Base-by-base conservation (phyloP, 1,140 invertebrate species). In the Apis mellifera region DNA sequence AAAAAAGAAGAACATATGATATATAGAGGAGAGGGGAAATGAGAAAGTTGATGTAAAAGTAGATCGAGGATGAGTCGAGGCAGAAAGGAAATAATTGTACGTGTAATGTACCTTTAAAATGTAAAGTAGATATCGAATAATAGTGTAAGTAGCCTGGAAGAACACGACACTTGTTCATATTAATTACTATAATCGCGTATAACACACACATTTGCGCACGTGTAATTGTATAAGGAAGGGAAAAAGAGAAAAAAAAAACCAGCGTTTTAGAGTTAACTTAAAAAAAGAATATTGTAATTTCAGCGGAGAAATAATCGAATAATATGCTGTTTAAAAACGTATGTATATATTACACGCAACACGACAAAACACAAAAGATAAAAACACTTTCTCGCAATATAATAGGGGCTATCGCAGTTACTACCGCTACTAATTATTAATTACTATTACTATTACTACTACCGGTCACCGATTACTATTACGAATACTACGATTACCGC, bases 51-150 rank as follows among this genome's bases (percentile, higher is more conserved):
- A 70, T n/a, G 12, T 11, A n/a, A 15, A n/a, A 21, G 32, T 42
- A 12, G 23, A 50, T 4, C 2, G 2, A 65, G 17, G 26, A 8
- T 1, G 55, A 54, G 17, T 48, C 19, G 0, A 26, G 23, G 9
- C 21, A n/a, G 52, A 62, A 78, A 50, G 7, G 3, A 59, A 65
- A 55, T 65, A 57, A 26, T n/a, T 78, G 65, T 75, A 71, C 57
- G 86, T 55, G 57, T 91, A 87, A 73, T 92, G 91, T 90, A 90
- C 87, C 73, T 82, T 76, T 82, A 23, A 70, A 77, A 66, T 64
- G 81, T 70, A 82, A 71, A 82, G 75, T 71, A 65, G 65, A 82
- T 81, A 55, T 50, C 86, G 84, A 89, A 74, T 86, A 91, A 86
- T 77, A 42, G 48, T 70, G 76, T 89, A 87, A 86, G 83, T 79